These are phyloP conservation scores for Menura novaehollandiae DNA, from an alignment of 2,113 vertebrate genomes.

Conservation along the genomic window DNA sequence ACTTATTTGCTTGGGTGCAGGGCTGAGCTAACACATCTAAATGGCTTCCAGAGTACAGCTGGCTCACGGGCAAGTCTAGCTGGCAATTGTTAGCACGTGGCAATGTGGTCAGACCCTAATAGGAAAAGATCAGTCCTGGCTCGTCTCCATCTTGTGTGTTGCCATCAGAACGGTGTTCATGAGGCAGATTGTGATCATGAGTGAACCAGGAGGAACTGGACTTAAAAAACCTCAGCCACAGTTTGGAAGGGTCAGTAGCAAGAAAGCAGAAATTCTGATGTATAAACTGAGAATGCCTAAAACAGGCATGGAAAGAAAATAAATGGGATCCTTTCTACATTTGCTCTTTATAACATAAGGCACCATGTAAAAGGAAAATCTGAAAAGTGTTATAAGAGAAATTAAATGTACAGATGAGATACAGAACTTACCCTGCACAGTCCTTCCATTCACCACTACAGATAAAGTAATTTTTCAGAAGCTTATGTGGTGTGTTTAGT, in stretches of 20 bases:
- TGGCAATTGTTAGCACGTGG: not conserved
- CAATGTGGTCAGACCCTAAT: not conserved
- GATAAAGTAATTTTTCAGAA: constrained; percentile 39
- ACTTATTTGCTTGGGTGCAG: not conserved
- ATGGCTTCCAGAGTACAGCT: constrained; percentile 3
- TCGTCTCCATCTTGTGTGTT: not conserved
- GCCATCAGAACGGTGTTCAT: not conserved
- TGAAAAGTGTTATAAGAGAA: not conserved
- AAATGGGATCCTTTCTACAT: not conserved
- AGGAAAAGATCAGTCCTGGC: not conserved
- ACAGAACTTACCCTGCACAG: not conserved
- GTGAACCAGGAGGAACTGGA: not conserved
- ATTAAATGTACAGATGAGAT: not conserved
- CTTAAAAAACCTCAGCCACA: not conserved
- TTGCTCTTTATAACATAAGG: not conserved
- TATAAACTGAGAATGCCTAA: not conserved
- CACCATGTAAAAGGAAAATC: not conserved
- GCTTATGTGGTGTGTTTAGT: constrained; percentile 38
- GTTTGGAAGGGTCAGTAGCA: not conserved
- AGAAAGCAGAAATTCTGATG: not conserved
- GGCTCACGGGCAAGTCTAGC: not conserved
- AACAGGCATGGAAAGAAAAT: not conserved
- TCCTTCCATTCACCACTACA: not conserved
- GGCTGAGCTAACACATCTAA: not conserved
- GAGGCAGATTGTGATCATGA: fast-evolving